Evolutionary conservation across 2,113 vertebrate genomes (phyloP).

Genomic region (Ursus arctos): DNA sequence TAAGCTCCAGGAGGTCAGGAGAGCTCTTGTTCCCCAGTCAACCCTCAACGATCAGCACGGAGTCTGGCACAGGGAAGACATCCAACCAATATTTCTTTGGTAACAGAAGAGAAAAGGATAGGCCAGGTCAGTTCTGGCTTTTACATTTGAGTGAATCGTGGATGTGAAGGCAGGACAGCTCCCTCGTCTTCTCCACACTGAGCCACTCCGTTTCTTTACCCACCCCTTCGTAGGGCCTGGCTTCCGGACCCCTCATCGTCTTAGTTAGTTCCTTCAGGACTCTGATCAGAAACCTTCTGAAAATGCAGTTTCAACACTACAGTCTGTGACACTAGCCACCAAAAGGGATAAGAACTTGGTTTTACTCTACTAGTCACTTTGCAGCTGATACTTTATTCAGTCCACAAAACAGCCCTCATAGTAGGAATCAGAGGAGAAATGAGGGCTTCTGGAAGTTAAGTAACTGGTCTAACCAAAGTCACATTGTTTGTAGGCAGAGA

Average conservation of each 20-base stretch:
- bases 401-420: neutral
- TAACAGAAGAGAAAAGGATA: neutral
- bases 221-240: neutral
- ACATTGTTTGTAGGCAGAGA: neutral
- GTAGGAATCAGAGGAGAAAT: neutral
- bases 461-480: conserved; percentile 49
- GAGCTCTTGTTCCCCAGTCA: neutral
- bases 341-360: neutral
- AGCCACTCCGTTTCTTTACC: neutral
- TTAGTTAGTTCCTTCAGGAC: neutral
- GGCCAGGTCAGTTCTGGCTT: neutral
- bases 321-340: neutral
- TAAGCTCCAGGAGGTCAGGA: neutral
- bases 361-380: neutral
- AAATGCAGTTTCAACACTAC: neutral
- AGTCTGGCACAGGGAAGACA: neutral
- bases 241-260: neutral
- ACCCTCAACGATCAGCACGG: neutral
- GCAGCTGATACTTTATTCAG: neutral
- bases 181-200: neutral
- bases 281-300: neutral
- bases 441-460: neutral
- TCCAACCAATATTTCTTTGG: neutral
- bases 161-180: neutral
- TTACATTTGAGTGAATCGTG: neutral